Percentiles rank a stretch among this genome's conserved stretches.
These are phyloP conservation scores for Cirrhinus molitorella DNA, from an alignment of 2,797 vertebrate species.

Conservation along the genomic window DNA sequence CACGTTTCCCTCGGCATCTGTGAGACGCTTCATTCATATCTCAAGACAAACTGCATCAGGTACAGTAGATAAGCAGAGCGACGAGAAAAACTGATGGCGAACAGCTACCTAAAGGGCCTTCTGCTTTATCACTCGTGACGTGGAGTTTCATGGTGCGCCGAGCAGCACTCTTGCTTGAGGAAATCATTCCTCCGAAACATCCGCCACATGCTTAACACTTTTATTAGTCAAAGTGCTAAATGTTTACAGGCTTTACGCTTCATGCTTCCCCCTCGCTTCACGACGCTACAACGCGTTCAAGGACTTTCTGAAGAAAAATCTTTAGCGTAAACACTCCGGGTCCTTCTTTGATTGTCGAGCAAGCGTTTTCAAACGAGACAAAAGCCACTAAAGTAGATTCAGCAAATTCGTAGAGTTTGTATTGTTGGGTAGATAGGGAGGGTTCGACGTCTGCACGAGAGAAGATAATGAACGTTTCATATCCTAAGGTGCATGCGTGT, in stretches of 20 bases:
- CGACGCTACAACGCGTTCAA: slow-evolving; percentile 7
- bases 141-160: background rate
- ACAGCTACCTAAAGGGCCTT: slow-evolving; percentile 18
- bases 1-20: slow-evolving; percentile 6
- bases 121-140: slow-evolving; percentile 38
- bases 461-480: slow-evolving; percentile 60
- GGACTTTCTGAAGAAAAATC: slow-evolving; percentile 41
- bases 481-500: slow-evolving; percentile 40
- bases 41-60: slow-evolving; percentile 39
- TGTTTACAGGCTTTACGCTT: slow-evolving; percentile 14
- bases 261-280: background rate
- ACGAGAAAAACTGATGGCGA: slow-evolving; percentile 16
- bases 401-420: slow-evolving; percentile 28
- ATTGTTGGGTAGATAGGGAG: slow-evolving; percentile 28
- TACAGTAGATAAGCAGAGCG: slow-evolving; percentile 42
- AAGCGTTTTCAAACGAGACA: slow-evolving; percentile 50
- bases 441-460: slow-evolving; percentile 37
- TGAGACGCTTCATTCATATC: slow-evolving; percentile 13
- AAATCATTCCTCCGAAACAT: background rate
- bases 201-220: background rate
- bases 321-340: slow-evolving; percentile 33
- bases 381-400: slow-evolving; percentile 30
- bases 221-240: slow-evolving; percentile 31
- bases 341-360: slow-evolving; percentile 46
- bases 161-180: background rate